Evolutionary conservation across 1,140 invertebrate species (phyloP).

Genomic region (Drosophila ohnishii): DNA sequence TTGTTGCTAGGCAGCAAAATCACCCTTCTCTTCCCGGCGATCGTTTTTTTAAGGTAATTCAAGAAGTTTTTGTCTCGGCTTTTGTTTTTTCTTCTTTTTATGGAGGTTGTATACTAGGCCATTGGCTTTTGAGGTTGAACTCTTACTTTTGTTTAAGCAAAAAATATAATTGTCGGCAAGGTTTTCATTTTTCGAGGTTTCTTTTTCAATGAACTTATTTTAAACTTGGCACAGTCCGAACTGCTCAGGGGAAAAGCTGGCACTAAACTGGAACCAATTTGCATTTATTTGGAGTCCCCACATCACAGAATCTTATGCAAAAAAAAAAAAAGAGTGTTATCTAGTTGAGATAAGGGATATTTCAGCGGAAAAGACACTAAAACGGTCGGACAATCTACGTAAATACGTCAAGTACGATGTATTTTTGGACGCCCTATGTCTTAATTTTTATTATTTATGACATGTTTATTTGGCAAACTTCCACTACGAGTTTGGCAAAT

Average conservation of each 20-base stretch:
- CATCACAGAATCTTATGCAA: conserved; percentile 29
- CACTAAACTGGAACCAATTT: conserved; percentile 42
- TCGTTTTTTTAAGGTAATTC: conserved; percentile 53
- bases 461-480: conserved; percentile 56
- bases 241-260: conserved; percentile 10
- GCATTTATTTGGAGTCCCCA: conserved; percentile 24
- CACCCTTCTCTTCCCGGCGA: conserved; percentile 3
- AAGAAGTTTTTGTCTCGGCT: conserved; percentile 43
- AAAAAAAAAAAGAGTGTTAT: conserved; percentile 33
- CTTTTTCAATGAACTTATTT: conserved; percentile 36
- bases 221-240: conserved; percentile 23
- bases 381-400: conserved; percentile 44
- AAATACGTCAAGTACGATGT: conserved; percentile 45
- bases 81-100: conserved; percentile 2
- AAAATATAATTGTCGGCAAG: conserved; percentile 25
- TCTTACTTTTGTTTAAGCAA: conserved; percentile 64
- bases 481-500: conserved; percentile 5
- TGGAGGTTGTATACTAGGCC: conserved; percentile 62
- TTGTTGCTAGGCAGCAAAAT: conserved; percentile 49
- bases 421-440: conserved; percentile 46
- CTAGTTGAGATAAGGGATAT: conserved; percentile 34
- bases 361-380: conserved; percentile 47
- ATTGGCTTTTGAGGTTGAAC: conserved; percentile 64
- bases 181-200: conserved; percentile 33
- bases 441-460: conserved; percentile 26